A percentile compares a stretch with the other conserved stretches of the same genome.
Evolutionary conservation across 2,113 vertebrate species (phyloP).

Genomic region (Nyctereutes procyonoides): DNA sequence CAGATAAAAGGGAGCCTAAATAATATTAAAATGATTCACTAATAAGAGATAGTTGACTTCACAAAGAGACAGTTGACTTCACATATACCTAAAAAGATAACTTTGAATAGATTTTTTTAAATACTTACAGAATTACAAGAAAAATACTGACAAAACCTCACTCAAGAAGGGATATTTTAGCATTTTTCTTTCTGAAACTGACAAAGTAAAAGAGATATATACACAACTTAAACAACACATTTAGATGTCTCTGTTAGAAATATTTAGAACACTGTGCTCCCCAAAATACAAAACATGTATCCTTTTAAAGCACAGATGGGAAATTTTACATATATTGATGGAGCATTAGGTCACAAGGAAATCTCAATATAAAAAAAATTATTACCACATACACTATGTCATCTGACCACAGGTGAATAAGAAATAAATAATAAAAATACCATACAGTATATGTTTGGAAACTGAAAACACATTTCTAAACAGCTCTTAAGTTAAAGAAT

Average conservation of each 20-base stretch:
- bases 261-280: background rate
- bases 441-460: background rate
- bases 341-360: conserved; percentile 26
- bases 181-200: conserved; percentile 37
- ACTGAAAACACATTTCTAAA: background rate
- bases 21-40: conserved; percentile 3
- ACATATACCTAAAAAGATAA: background rate
- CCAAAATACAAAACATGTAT: background rate
- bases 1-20: background rate
- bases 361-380: background rate
- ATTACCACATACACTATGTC: background rate
- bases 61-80: background rate
- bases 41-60: background rate
- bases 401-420: background rate
- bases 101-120: background rate
- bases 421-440: background rate
- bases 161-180: background rate
- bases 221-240: background rate
- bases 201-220: background rate
- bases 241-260: background rate
- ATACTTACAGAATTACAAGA: background rate
- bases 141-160: conserved; percentile 38
- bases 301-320: background rate
- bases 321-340: background rate
- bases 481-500: conserved; percentile 19